phyloP scores from a whole-genome alignment of 1,140 invertebrate genomes.

The Drosophila paulistorum region DNA sequence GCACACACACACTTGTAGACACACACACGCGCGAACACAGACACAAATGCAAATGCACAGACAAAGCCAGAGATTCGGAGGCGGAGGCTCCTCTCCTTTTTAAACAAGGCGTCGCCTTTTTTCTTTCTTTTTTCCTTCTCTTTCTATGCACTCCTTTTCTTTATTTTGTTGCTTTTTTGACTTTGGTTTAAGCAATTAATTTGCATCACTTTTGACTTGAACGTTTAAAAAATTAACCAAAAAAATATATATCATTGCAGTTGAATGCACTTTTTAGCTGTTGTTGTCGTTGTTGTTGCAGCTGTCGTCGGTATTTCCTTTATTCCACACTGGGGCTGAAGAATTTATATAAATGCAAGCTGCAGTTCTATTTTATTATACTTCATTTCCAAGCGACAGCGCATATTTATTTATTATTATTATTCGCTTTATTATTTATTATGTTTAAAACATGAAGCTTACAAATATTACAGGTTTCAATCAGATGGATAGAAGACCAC shows the following conservation, averaged over 20 bases:
- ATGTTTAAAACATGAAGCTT: slow-evolving; percentile 1
- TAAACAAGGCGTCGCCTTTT: slow-evolving; percentile 51
- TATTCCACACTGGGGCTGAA: slow-evolving; percentile 2
- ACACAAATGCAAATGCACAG: slow-evolving; percentile 55
- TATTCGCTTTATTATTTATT: too few species aligned
- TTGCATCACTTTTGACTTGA: neutral
- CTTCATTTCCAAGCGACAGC: neutral
- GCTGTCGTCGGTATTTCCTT: neutral
- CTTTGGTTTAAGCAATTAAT: neutral
- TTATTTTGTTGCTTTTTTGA: neutral
- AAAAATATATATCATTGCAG: slow-evolving; percentile 51
- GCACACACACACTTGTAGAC: slow-evolving; percentile 35
- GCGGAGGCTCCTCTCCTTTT: slow-evolving; percentile 57
- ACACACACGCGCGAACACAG: slow-evolving; percentile 20
- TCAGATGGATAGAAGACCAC: slow-evolving; percentile 15
- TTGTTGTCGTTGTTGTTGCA: neutral
- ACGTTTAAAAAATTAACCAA: slow-evolving; percentile 6
- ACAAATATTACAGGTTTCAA: neutral
- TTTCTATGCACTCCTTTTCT: neutral
- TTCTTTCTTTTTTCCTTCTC: slow-evolving; percentile 1
- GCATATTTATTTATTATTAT: too few species aligned
- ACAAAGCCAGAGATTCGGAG: slow-evolving; percentile 69
- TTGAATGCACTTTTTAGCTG: slow-evolving; percentile 59
- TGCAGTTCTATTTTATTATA: slow-evolving; percentile 3
- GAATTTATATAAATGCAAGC: slow-evolving; percentile 25